These are phyloP conservation scores for Neopipo cinnamomea DNA, from an alignment of 2,113 vertebrate species.

Conservation along the genomic window DNA sequence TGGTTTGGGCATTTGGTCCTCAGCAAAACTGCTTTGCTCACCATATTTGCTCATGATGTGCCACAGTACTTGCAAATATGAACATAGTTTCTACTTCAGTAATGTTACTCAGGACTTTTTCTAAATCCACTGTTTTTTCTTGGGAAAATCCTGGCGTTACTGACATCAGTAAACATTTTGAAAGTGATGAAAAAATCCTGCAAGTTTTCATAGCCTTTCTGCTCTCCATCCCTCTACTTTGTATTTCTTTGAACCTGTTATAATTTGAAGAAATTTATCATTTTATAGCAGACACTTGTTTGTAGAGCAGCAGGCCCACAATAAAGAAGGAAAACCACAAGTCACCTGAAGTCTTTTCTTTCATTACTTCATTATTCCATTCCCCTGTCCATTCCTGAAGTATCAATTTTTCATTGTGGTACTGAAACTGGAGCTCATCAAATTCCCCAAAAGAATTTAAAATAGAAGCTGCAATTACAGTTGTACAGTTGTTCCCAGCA, in stretches of 20 bases:
- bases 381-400: neutral
- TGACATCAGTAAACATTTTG: neutral
- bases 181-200: neutral
- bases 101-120: neutral
- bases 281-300: neutral
- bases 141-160: neutral
- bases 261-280: neutral
- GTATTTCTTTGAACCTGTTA: neutral
- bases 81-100: neutral
- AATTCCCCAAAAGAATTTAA: neutral
- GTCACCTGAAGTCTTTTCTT: neutral
- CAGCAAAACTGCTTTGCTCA: neutral
- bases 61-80: neutral
- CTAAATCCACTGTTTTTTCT: neutral
- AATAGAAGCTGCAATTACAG: neutral
- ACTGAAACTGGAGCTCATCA: neutral
- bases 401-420: neutral
- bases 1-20: neutral
- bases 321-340: neutral
- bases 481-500: neutral
- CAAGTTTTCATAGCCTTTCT: neutral
- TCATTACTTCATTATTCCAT: neutral
- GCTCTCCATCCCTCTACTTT: neutral
- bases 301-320: neutral
- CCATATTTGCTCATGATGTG: neutral